Evolutionary conservation across 2,888 invertebrate species (phyloP), one percentile per base, ranked within the genome.

Genomic region (Drosophila limbata): DNA sequence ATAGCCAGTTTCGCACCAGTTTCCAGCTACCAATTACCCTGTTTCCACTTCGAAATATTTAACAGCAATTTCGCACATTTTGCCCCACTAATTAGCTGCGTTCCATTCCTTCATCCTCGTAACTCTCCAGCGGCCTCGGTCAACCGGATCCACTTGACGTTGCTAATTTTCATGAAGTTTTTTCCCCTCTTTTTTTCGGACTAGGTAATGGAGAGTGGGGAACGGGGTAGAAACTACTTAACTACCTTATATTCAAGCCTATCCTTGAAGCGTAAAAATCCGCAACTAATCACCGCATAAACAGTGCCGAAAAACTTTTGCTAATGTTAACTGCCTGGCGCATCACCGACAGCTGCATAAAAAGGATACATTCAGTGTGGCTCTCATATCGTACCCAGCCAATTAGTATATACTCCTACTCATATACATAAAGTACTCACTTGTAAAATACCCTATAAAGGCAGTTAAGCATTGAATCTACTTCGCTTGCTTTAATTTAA

Each of bases 231-330:
- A 35, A 62, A 53, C 70, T 77, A 44, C 62, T 69, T 77, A 71
- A 69, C 68, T 61, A 63, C 55, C 73, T 50, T 44, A 48, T 35
- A 69, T 73, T 77, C 59, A 52, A 53, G 71, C 62, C 52, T 53
- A 77, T 77, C 51, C 62, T 60, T 53, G 56, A 59, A 69, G 62
- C 72, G 75, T 77, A 80, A 77, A 80, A 79, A 79, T 79, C 75
- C 69, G 44, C 62, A 75, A 80, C 79, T 79, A 81, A 84, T 81
- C 73, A 75, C 75, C 67, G 78, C 73, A 78, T 78, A 79, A 78
- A 79, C 66, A 72, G 56, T 69, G 75, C 52, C 76, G 40, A 77
- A 78, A 77, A 79, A 79, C 72, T 81, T 81, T 77, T 50, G 19
- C 68, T 64, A 65, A 77, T 74, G 69, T 63, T 68, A 69, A 69